These are phyloP conservation scores for Cirrhinus mrigala DNA, from an alignment of 2,797 vertebrate genomes.

Conservation along the genomic window DNA sequence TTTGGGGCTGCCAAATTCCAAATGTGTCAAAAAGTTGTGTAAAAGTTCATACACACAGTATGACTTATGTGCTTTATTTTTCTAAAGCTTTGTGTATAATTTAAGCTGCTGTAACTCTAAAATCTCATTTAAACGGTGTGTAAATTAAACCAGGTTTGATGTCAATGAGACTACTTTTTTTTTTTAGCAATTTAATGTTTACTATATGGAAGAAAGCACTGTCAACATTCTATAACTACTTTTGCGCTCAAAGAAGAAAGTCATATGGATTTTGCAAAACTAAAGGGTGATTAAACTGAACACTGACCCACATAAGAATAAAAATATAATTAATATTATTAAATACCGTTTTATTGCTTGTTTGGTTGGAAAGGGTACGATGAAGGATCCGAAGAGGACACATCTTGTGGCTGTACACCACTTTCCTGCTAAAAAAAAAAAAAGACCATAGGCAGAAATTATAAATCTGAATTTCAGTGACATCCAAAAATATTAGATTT, in stretches of 20 bases:
- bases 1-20: neutral
- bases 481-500: neutral
- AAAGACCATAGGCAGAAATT: neutral
- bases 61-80: neutral
- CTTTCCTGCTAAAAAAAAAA: constrained; percentile 84
- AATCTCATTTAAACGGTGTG: constrained; percentile 2
- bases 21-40: neutral
- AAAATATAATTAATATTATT: neutral
- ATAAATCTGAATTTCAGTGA: neutral
- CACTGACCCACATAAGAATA: neutral
- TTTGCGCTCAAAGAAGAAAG: neutral
- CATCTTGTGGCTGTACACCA: constrained; percentile 91
- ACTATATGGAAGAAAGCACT: neutral
- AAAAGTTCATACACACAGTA: neutral
- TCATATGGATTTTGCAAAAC: neutral
- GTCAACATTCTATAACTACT: neutral
- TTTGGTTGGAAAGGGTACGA: constrained; percentile 96
- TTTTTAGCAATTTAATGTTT: neutral
- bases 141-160: neutral
- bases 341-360: constrained; percentile 94
- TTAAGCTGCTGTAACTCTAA: neutral
- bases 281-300: neutral
- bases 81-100: neutral
- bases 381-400: constrained; percentile 96
- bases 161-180: neutral